These are phyloP conservation scores for Malurus cyaneus DNA, from an alignment of 2,113 vertebrate genomes.

Conservation along the genomic window DNA sequence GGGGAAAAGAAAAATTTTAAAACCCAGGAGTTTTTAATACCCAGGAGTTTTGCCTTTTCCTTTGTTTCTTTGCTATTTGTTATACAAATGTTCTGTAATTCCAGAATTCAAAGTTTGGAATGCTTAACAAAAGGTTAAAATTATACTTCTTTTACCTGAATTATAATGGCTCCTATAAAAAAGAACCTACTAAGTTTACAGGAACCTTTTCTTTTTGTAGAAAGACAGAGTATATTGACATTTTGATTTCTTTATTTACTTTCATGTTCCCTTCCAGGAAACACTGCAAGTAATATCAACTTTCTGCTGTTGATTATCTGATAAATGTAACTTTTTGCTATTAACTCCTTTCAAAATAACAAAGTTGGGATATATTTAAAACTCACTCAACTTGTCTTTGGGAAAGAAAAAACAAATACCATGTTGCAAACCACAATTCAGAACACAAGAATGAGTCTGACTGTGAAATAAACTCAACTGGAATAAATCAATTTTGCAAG, in stretches of 20 bases:
- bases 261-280: background rate
- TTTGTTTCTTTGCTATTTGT: background rate
- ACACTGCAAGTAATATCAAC: background rate
- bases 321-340: background rate
- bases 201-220: background rate
- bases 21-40: background rate
- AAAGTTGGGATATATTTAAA: background rate
- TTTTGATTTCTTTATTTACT: background rate
- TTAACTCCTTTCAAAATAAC: background rate
- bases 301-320: background rate
- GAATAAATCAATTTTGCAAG: constrained; percentile 53
- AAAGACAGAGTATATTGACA: background rate
- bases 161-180: background rate
- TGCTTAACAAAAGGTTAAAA: background rate
- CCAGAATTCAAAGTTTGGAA: background rate
- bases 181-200: background rate
- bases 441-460: background rate
- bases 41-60: background rate
- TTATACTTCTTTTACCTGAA: background rate
- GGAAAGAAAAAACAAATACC: background rate
- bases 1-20: background rate
- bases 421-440: background rate
- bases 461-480: constrained; percentile 40
- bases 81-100: background rate
- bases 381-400: background rate